Percentiles rank a stretch among this genome's conserved stretches.
These are phyloP conservation scores for Cataglyphis albicans DNA, from an alignment of 2,888 invertebrate species.

Conservation along the genomic window DNA sequence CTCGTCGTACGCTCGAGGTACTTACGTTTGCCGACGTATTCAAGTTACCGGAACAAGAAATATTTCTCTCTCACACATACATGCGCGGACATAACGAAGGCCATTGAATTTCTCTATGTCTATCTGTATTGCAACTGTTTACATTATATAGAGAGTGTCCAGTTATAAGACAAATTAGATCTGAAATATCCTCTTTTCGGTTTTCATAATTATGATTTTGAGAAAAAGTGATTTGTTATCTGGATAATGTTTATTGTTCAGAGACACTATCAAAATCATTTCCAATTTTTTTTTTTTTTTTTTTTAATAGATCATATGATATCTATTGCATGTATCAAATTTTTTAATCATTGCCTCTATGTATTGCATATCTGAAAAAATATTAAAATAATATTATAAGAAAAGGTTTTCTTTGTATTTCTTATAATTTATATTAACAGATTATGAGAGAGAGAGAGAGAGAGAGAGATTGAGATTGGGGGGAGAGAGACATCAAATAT, in stretches of 20 bases:
- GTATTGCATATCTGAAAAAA: not conserved
- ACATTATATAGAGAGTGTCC: not conserved
- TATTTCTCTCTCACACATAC: constrained; percentile 22
- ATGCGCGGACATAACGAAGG: constrained; percentile 26
- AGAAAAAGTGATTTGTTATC: not conserved
- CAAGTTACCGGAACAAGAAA: constrained; percentile 52
- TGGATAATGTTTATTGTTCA: not conserved
- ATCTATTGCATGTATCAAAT: not conserved
- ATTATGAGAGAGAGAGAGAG: too few relatives aligned
- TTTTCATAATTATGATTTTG: not conserved
- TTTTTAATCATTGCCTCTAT: not conserved
- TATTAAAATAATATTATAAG: not conserved
- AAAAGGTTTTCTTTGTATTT: not conserved
- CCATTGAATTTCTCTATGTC: constrained; percentile 36
- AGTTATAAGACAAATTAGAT: constrained; percentile 1
- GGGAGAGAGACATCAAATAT: too few relatives aligned
- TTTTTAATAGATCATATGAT: not conserved
- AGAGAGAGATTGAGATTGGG: too few relatives aligned
- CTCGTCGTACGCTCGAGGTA: constrained; percentile 39
- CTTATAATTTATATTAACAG: not conserved
- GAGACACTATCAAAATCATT: not conserved
- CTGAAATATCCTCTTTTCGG: not conserved
- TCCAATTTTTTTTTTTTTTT: not conserved
- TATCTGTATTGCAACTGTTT: not conserved
- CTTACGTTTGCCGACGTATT: constrained; percentile 36